Base-by-base conservation (phyloP, 2,797 vertebrate genomes). In the Myotis pilosus region DNA sequence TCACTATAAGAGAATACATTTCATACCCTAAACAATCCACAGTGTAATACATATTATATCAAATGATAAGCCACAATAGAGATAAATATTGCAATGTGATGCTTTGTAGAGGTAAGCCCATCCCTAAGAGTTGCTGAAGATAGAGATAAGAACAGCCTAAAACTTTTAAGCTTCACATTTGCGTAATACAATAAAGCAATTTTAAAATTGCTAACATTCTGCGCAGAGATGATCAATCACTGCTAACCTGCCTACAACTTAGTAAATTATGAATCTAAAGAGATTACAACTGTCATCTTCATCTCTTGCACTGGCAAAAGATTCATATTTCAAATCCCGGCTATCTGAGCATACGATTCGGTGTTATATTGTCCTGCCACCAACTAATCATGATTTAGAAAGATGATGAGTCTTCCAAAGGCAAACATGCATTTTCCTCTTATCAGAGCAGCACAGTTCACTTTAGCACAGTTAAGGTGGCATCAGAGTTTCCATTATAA, bases 251-350 rank as follows among this genome's bases (percentile, higher is more conserved):
- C 84, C 94, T 97, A 95, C 94, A 97, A 97, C 93, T 96, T 97
- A 84, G 94, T 96, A 97, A 98, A 98, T 97, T 94, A 97, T 96
- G 86, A 97, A 96, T 98, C 57, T 94, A 69, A 97, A 95, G 94
- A 97, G 97, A 98, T 98, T 98, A 96, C 71, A 96, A 93, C 90
- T 97, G 95, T 96, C 98, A 97, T 89, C 93, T 95, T 97, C 96
- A 96, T 97, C 92, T 97, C 96, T 95, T 96, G 92, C 47, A 51
- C 68, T 94, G 49, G 85, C 49, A 95, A 95, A 97, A 97, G 89
- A 97, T 95, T 97, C 88, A 87, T 97, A 97, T 97, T 98, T 98
- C 93, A 97, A 95, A 96, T 94, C 95, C 72, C 0, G 0, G 64
- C 93, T 98, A 96, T 97, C 96, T 97, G 97, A 97, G 94, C 95